phyloP scores from a whole-genome alignment of 2,888 invertebrate species.

The Conistra vaccinii region DNA sequence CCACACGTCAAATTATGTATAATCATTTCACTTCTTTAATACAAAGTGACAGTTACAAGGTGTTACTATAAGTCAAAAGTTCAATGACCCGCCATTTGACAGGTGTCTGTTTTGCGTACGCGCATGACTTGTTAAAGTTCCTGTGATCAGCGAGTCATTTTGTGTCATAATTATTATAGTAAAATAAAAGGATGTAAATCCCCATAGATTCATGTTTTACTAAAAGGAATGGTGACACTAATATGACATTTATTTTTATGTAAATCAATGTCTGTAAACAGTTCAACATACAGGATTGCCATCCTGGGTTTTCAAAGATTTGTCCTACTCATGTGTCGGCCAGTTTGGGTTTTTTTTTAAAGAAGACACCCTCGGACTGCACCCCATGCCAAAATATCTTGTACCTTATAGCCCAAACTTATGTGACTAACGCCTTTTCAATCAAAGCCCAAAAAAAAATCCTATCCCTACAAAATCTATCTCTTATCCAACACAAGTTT shows the following conservation, averaged over 20 bases:
- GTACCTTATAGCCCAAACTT: no score
- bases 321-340: neutral
- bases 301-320: neutral
- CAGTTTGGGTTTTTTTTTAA: neutral
- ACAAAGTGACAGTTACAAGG: slow-evolving; percentile 41
- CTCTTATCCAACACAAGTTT: neutral
- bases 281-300: neutral
- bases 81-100: slow-evolving; percentile 28
- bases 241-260: neutral
- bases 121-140: slow-evolving; percentile 2
- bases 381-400: neutral
- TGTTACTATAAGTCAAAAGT: slow-evolving; percentile 35
- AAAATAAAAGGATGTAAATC: neutral
- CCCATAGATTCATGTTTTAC: neutral
- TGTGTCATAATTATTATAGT: no score
- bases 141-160: neutral
- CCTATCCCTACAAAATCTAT: neutral
- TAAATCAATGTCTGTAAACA: neutral
- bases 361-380: neutral
- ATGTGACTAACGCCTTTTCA: neutral
- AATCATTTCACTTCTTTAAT: slow-evolving; percentile 6
- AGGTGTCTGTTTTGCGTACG: slow-evolving; percentile 33
- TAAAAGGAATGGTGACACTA: neutral
- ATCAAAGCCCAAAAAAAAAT: neutral
- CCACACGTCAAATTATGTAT: slow-evolving; percentile 6